Evolutionary conservation across 2,113 vertebrate species (phyloP).

Genomic region (Romanogobio albipinnatus): DNA sequence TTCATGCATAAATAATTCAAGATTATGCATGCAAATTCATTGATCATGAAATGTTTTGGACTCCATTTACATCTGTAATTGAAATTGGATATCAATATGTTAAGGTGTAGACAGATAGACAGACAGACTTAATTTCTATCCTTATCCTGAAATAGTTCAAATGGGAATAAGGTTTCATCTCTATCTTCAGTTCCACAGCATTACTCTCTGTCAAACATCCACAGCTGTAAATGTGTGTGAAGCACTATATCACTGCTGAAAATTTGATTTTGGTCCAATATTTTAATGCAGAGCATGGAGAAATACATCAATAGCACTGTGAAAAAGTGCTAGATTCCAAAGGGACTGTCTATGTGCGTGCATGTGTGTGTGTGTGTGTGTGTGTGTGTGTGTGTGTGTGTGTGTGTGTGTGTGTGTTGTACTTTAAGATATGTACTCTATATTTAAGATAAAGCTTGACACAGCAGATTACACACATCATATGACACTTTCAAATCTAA

Average conservation of each 20-base stretch:
- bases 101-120: background rate
- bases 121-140: background rate
- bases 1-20: background rate
- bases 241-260: conserved; percentile 13
- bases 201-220: conserved; percentile 22
- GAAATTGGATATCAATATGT: background rate
- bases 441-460: conserved; percentile 13
- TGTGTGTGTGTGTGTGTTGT: conserved; percentile 10
- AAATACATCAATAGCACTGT: conserved; percentile 25
- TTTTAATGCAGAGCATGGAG: conserved; percentile 16
- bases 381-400: background rate
- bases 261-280: conserved; percentile 10
- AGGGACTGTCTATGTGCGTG: background rate
- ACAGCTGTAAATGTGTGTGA: conserved; percentile 15
- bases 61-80: background rate
- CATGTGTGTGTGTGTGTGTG: conserved; percentile 24
- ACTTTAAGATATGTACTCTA: conserved; percentile 8
- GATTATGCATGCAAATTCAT: background rate
- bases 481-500: conserved; percentile 15
- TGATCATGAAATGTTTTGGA: background rate
- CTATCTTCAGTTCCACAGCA: conserved; percentile 6
- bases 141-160: background rate
- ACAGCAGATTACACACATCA: conserved; percentile 46
- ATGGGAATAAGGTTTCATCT: background rate
- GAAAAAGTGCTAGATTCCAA: conserved; percentile 15